phyloP scores from a whole-genome alignment of 2,888 invertebrate species.

The Drosophila neonasuta region DNA sequence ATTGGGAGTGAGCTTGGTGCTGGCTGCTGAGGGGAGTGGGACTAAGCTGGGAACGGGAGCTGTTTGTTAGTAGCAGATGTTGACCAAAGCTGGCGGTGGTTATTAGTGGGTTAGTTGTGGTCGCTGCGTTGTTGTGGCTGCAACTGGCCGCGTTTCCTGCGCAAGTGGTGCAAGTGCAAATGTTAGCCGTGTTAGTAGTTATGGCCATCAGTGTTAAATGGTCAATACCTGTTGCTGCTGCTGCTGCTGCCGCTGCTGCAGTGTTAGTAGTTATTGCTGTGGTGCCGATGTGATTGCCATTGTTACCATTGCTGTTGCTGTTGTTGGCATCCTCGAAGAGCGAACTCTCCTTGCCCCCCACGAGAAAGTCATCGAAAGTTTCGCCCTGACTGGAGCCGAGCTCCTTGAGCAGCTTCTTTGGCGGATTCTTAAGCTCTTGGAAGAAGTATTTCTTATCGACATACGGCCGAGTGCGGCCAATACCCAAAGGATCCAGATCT shows the following conservation, averaged over 20 bases:
- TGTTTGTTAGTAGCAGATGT: conserved; percentile 47
- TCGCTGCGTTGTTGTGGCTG: conserved; percentile 38
- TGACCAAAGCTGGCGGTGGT: conserved; percentile 58
- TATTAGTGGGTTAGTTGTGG: conserved; percentile 63
- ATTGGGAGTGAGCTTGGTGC: conserved; percentile 9
- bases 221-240: conserved; percentile 38
- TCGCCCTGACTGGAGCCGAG: conserved; percentile 82
- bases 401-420: conserved; percentile 95
- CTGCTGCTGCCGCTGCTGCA: conserved; percentile 9
- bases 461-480: conserved; percentile 95
- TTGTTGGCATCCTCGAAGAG: conserved; percentile 57
- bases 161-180: conserved; percentile 74
- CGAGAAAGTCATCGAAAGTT: conserved; percentile 63
- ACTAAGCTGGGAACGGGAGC: conserved; percentile 41
- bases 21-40: conserved; percentile 32
- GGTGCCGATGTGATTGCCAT: conserved; percentile 31
- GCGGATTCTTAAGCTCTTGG: conserved; percentile 96
- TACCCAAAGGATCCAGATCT: conserved; percentile 95
- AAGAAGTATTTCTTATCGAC: conserved; percentile 98
- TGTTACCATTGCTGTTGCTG: conserved; percentile 41
- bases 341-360: conserved; percentile 54
- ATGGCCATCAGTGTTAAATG: conserved; percentile 25
- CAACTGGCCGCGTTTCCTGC: conserved; percentile 57
- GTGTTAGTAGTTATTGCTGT: conserved; percentile 39
- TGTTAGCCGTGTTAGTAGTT: conserved; percentile 61